Conservation (phyloP, 2,797 vertebrate species). For the Phylloscopus collybita region DNA sequence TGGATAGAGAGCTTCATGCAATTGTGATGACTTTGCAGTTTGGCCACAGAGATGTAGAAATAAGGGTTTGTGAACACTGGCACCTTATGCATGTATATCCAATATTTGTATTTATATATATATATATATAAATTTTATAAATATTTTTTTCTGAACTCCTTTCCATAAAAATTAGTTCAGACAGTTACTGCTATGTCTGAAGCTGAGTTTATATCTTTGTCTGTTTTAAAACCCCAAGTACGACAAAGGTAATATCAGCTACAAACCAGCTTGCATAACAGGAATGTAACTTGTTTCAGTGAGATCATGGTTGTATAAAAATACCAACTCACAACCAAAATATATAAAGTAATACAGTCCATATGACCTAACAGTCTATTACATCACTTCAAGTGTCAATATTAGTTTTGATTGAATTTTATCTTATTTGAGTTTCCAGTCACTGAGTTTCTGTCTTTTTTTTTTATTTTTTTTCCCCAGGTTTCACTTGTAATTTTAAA, state of each 20-base stretch:
- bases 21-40: background rate
- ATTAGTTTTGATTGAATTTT: background rate
- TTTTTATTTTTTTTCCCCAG: background rate
- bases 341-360: background rate
- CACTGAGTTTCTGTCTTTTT: background rate
- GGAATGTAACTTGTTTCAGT: background rate
- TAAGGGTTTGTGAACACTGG: background rate
- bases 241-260: background rate
- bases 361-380: background rate
- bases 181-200: background rate
- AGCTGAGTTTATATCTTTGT: background rate
- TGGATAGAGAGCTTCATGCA: background rate
- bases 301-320: background rate
- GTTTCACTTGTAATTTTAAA: background rate
- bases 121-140: background rate
- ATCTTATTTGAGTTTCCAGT: background rate
- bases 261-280: background rate
- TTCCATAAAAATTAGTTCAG: background rate
- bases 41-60: background rate
- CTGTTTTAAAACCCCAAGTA: background rate
- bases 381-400: background rate
- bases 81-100: background rate
- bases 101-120: background rate
- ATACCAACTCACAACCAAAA: background rate
- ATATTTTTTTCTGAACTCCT: background rate